Evolutionary conservation across 2,888 invertebrate species (phyloP).

Genomic region (Trisateles emortualis): DNA sequence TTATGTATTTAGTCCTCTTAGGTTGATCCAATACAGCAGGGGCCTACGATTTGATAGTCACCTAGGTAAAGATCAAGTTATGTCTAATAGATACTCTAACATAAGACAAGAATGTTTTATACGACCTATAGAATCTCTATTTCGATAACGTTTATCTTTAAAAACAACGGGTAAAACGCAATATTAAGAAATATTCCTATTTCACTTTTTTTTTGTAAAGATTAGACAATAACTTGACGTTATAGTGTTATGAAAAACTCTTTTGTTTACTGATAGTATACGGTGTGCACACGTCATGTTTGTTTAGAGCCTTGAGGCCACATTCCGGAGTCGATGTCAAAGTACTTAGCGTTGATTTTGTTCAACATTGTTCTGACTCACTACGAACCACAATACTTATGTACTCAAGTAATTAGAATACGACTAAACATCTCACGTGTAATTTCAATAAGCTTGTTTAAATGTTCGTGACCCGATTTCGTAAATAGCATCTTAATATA

Average conservation of each 20-base stretch:
- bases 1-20: too few relatives aligned
- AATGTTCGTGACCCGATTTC: conserved; percentile 56
- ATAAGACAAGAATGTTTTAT: background rate
- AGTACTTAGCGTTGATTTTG: conserved; percentile 66
- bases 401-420: conserved; percentile 48
- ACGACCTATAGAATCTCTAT: background rate
- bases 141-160: conserved; percentile 6
- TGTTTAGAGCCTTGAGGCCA: conserved; percentile 70
- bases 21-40: too few relatives aligned
- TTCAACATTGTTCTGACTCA: conserved; percentile 43
- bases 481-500: conserved; percentile 56
- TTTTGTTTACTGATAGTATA: conserved; percentile 72
- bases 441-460: conserved; percentile 43
- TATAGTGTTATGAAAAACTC: conserved; percentile 48
- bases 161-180: too few relatives aligned
- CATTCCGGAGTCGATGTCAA: conserved; percentile 80
- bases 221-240: conserved; percentile 40
- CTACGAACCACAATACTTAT: conserved; percentile 28
- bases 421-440: conserved; percentile 50
- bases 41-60: background rate
- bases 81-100: background rate
- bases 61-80: background rate
- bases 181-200: background rate
- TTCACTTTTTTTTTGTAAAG: conserved; percentile 27
- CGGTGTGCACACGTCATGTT: conserved; percentile 59